Evolutionary conservation across 2,113 vertebrate species (phyloP), one percentile per base, ranked within the genome.

Genomic region (Physeter macrocephalus): DNA sequence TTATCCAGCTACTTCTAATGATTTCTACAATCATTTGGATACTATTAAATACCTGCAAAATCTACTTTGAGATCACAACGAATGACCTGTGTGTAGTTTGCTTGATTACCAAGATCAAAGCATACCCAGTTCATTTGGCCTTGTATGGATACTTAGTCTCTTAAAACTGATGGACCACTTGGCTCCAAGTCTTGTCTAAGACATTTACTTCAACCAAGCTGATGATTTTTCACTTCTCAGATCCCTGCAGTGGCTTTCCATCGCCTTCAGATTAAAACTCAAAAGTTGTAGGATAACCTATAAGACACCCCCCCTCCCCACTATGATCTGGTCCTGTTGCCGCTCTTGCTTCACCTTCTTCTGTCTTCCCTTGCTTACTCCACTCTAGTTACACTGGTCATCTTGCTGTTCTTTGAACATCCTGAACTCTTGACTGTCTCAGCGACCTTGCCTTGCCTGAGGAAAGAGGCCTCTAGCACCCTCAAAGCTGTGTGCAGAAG

Each of bases 21-120:
- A 82, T 52, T 89, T 94, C 18, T 92, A 61, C 43, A 72, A 21
- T 71, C 84, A 89, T 80, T n/a, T 83, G 59, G 34, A 31, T 87
- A 57, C 39, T 46, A 31, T 41, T 54, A 88, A 92, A 82, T 41
- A 84, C 41, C 52, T 87, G 31, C 13, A 82, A 31, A 81, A 90
- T 85, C 23, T 67, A 25, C 66, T 15, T 31, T 64, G 64, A 67
- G 81, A 41, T 88, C 31, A 27, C 8, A 80, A 20, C 10, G 31
- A 77, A 34, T 66, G 54, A 21, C 39, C n/a, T 43, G 18, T 54
- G 18, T 88, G 34, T 52, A 25, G 15, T 80, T 84, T 80, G 43
- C 69, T 81, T 81, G 31, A 15, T 39, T 59, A 34, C 39, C 0
- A 6, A 66, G 54, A 43, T n/a, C 27, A 39, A 90, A 93, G 25